These are phyloP conservation scores for Stenichneumon culpator DNA, from an alignment of 2,888 invertebrate species.

Conservation along the genomic window DNA sequence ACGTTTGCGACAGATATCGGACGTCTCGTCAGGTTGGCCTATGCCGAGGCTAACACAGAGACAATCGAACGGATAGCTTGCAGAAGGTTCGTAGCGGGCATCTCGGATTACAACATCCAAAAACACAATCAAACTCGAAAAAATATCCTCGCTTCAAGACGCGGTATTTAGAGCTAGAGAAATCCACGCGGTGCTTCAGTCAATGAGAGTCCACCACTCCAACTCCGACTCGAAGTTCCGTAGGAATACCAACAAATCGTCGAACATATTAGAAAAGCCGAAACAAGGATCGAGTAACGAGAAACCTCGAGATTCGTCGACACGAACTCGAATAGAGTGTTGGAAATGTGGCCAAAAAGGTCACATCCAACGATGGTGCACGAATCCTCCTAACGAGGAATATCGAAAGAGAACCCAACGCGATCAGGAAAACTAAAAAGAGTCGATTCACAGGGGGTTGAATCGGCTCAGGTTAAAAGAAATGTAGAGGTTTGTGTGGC, in stretches of 20 bases:
- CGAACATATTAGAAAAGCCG: neutral
- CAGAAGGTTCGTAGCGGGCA: conserved; percentile 22
- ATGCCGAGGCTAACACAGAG: neutral
- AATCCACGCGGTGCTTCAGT: neutral
- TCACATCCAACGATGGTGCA: conserved; percentile 1
- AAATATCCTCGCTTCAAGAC: conserved; percentile 2
- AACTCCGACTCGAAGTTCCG: neutral
- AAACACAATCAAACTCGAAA: conserved; percentile 11
- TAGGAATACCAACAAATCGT: neutral
- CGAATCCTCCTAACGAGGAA: neutral
- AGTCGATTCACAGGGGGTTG: neutral
- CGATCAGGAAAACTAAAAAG: conserved; percentile 14
- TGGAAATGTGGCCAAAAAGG: conserved; percentile 23
- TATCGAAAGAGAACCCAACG: neutral
- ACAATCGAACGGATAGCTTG: conserved; percentile 7
- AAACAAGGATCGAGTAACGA: neutral
- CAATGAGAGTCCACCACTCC: too few species aligned
- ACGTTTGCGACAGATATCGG: conserved; percentile 13
- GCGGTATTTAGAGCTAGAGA: conserved; percentile 19
- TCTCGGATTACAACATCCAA: neutral
- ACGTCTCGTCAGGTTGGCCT: neutral
- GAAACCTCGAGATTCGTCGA: neutral
- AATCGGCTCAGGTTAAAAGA: neutral
- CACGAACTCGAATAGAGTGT: neutral
- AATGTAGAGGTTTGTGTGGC: neutral